These are phyloP conservation scores for Rhinichthys osculus DNA, from an alignment of 2,797 vertebrate species.

Conservation along the genomic window DNA sequence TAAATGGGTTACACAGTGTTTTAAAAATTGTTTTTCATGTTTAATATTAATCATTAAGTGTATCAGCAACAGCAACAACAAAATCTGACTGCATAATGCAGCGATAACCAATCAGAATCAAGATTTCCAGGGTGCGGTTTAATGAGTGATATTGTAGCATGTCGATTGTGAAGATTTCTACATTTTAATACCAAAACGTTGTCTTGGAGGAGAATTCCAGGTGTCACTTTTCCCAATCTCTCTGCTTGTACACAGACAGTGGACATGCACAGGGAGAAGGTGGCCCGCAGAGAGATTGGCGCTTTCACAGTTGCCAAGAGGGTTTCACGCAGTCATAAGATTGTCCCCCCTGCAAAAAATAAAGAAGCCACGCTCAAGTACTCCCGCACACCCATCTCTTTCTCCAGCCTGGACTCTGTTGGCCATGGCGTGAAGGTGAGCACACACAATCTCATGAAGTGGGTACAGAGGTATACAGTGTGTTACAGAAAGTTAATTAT, in stretches of 20 bases:
- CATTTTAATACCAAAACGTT: not conserved
- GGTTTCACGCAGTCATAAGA: constrained; percentile 75
- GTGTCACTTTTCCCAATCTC: not conserved
- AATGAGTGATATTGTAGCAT: not conserved
- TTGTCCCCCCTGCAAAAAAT: constrained; percentile 71
- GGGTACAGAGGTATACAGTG: not conserved
- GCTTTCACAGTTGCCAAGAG: constrained; percentile 73
- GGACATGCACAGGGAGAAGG: constrained; percentile 89
- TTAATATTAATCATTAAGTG: not conserved
- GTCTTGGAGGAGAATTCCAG: not conserved
- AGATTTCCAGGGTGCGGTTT: not conserved
- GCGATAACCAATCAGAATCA: not conserved
- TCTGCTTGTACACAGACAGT: constrained; percentile 75
- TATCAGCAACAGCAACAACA: not conserved
- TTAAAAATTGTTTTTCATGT: not conserved
- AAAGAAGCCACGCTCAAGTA: constrained; percentile 76
- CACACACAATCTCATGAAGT: not conserved
- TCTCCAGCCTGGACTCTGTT: constrained; percentile 80
- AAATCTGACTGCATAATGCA: not conserved
- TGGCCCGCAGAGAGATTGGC: constrained; percentile 86
- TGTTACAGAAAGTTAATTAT: not conserved
- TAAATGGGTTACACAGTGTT: not conserved
- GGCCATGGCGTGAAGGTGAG: constrained; percentile 90
- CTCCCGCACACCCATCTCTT: constrained; percentile 84
- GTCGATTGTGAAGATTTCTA: not conserved